Base-by-base conservation (phyloP, 2,113 vertebrate genomes). In the Spilogale gracilis region DNA sequence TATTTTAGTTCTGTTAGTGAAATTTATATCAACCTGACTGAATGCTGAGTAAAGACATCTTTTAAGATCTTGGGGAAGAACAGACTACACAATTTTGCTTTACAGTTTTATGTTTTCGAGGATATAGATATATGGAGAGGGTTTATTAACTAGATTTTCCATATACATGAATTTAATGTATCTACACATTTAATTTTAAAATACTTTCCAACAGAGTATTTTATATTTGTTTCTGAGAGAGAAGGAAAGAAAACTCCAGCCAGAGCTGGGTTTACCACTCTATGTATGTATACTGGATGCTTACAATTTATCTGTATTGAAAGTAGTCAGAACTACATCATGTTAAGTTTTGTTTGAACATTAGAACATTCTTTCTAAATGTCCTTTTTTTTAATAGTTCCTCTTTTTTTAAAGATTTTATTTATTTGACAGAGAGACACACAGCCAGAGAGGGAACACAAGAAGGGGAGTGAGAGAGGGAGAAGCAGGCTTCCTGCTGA, bases 1-100 rank as follows among this genome's bases (percentile, higher is more conserved):
- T 79, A 65, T 78, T 88, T 96, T 81, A 80, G 32, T 52, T 65
- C 52, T n/a, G 9, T 58, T 91, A 82, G 30, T 95, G 54, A 96
- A 96, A 96, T 97, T 86, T 96, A 85, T 63, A 78, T 92, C n/a
- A 78, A 48, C 23, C 23, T 94, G 79, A 91, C 63, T 50, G 45
- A 84, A 92, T 58, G 9, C 16, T 73, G n/a, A 90, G 32, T 50
- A 69, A 92, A 96, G 81, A 1, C 20, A 89, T 95, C 63, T 92
- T 92, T 94, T 73, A 89, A 74, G 9, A 85, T 91, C 96, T 92
- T 27, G 30, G 25, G 73, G 38, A 56, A 89, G 80, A 90, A 32
- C 23, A 89, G 38, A 73, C 43, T 63, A 85, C 13, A 54, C 73
- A 89, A 82, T 90, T 96, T 78, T 67, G 45, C 52, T 78, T 84